Evolutionary conservation across 2,113 vertebrate genomes (phyloP).

Genomic region (Aviceda subcristata): DNA sequence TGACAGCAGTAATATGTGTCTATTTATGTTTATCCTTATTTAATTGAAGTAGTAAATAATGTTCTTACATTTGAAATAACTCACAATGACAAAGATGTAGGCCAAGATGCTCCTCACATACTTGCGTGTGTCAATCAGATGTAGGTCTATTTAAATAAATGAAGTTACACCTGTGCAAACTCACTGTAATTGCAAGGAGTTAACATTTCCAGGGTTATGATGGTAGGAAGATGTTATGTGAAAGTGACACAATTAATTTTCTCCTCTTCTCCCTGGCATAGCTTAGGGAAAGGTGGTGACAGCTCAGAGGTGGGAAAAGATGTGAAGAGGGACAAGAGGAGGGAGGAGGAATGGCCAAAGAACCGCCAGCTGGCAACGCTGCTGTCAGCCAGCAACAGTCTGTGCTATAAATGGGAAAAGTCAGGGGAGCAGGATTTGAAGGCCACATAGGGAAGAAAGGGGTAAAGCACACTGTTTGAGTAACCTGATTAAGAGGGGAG

Average conservation of each 20-base stretch:
- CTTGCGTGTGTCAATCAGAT: slow-evolving; percentile 30
- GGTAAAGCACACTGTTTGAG: background rate
- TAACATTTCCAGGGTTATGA: background rate
- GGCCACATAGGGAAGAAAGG: background rate
- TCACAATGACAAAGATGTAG: slow-evolving; percentile 27
- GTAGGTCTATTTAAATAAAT: background rate
- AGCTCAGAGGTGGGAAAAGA: slow-evolving; percentile 15
- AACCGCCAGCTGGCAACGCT: rapidly evolving
- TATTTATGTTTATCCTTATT: background rate
- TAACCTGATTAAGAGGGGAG: background rate
- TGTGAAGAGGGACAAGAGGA: background rate
- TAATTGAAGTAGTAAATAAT: slow-evolving; percentile 26
- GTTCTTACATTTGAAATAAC: slow-evolving; percentile 32
- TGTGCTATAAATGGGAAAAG: background rate
- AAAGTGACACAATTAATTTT: slow-evolving; percentile 56
- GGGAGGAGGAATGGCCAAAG: background rate
- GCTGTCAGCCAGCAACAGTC: background rate
- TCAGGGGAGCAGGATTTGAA: background rate
- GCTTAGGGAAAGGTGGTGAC: slow-evolving; percentile 31
- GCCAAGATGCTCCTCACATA: background rate
- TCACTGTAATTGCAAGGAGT: slow-evolving; percentile 4
- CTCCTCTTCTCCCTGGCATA: background rate
- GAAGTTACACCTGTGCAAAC: background rate
- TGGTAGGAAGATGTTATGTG: slow-evolving; percentile 3
- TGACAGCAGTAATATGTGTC: background rate